These are phyloP conservation scores for Ruditapes philippinarum DNA, from an alignment of 1,140 invertebrate genomes.

Conservation along the genomic window DNA sequence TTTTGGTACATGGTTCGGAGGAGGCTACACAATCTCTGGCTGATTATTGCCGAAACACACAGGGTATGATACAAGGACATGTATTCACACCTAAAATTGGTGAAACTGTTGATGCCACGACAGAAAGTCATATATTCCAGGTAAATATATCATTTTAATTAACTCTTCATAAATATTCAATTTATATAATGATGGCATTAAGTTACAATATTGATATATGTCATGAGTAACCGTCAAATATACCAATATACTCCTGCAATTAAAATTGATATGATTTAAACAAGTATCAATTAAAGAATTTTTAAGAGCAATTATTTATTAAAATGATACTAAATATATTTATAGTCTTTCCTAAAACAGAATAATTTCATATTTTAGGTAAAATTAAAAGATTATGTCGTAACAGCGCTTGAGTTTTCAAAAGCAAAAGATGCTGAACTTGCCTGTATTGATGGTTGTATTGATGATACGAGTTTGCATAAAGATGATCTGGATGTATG, in stretches of 20 bases:
- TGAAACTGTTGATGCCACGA: constrained; percentile 97
- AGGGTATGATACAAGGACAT: constrained; percentile 86
- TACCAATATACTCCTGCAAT: too few species aligned
- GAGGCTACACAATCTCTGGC: constrained; percentile 90
- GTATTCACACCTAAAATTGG: constrained; percentile 95
- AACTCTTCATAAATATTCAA: too few species aligned
- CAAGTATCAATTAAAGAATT: too few species aligned
- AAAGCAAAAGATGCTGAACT: constrained; percentile 91
- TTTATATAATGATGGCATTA: too few species aligned
- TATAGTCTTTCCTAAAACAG: too few species aligned
- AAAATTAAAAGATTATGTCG: constrained; percentile 90
- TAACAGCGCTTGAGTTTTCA: constrained; percentile 95
- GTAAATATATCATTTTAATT: too few species aligned
- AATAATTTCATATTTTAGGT: constrained; percentile 27
- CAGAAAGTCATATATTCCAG: constrained; percentile 99
- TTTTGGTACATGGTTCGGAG: constrained; percentile 90
- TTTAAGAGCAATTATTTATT: too few species aligned
- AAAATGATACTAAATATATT: too few species aligned
- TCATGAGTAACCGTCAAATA: too few species aligned
- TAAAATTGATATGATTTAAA: too few species aligned
- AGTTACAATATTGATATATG: too few species aligned
- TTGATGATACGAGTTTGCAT: constrained; percentile 77
- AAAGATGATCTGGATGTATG: constrained; percentile 78
- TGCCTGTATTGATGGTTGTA: constrained; percentile 94
- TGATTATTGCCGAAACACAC: constrained; percentile 89